phyloP scores from a whole-genome alignment of 2,888 invertebrate species.

The Ethmia dodecea region DNA sequence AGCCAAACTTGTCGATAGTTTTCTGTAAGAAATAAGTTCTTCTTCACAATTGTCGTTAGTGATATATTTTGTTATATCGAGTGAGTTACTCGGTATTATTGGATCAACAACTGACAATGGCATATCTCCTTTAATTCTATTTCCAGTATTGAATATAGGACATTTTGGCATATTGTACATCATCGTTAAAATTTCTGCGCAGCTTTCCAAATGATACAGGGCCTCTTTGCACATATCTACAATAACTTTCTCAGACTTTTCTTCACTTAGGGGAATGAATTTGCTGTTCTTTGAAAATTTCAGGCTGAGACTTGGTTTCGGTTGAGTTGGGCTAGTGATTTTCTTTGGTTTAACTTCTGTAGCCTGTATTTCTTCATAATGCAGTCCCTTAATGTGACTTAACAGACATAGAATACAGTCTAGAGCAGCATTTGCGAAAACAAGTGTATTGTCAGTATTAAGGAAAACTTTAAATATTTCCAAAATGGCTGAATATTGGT shows the following conservation, averaged over 20 bases:
- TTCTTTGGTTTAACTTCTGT: conserved; percentile 66
- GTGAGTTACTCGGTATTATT: conserved; percentile 84
- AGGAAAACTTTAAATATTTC: conserved; percentile 97
- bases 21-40: conserved; percentile 81
- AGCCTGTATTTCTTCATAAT: conserved; percentile 72
- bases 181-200: conserved; percentile 91
- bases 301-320: conserved; percentile 55
- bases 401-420: conserved; percentile 95
- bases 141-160: conserved; percentile 93
- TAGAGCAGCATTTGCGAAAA: conserved; percentile 95
- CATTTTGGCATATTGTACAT: conserved; percentile 98
- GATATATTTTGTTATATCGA: conserved; percentile 83
- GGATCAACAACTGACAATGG: conserved; percentile 90
- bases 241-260: conserved; percentile 66
- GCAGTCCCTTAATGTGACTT: conserved; percentile 84
- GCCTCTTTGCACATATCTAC: conserved; percentile 86
- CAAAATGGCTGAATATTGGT: conserved; percentile 84
- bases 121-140: conserved; percentile 87
- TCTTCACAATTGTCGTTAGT: conserved; percentile 81
- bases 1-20: conserved; percentile 74
- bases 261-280: conserved; percentile 65
- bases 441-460: conserved; percentile 93
- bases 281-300: conserved; percentile 70
- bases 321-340: conserved; percentile 39
- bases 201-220: conserved; percentile 89